A percentile compares a stretch with the other conserved stretches of the same genome.
These are phyloP conservation scores for Dolichotis patagonum DNA, from an alignment of 2,113 vertebrate genomes.

Conservation along the genomic window DNA sequence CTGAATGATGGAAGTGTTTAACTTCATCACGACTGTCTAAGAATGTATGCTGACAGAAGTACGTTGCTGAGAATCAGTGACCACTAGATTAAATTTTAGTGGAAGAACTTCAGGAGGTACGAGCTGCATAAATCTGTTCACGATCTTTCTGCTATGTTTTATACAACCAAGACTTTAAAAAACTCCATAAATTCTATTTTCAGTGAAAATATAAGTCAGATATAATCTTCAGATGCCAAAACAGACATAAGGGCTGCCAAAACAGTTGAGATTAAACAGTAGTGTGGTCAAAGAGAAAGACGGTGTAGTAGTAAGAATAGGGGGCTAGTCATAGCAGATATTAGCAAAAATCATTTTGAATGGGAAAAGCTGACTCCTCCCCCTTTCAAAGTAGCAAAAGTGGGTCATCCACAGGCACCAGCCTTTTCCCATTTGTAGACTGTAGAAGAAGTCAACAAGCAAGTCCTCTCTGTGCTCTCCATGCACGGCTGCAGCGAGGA, in stretches of 20 bases:
- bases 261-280: neutral
- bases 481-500: too few species aligned
- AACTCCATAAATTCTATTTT: neutral
- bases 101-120: neutral
- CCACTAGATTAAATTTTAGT: neutral
- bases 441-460: too few species aligned
- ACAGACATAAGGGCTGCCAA: neutral
- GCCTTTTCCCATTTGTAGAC: too few species aligned
- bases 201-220: neutral
- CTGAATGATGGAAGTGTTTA: too few species aligned
- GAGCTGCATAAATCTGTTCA: neutral
- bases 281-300: neutral
- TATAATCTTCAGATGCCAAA: neutral
- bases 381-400: neutral
- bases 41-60: neutral
- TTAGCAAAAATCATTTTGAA: neutral
- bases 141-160: neutral
- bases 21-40: neutral
- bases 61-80: neutral
- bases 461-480: too few species aligned
- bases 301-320: neutral
- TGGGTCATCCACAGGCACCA: too few species aligned
- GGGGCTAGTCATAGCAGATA: neutral
- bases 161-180: neutral
- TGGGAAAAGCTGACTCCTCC: fast-evolving